These are phyloP conservation scores for Saccopteryx leptura DNA, from an alignment of 2,113 vertebrate species.

Conservation along the genomic window DNA sequence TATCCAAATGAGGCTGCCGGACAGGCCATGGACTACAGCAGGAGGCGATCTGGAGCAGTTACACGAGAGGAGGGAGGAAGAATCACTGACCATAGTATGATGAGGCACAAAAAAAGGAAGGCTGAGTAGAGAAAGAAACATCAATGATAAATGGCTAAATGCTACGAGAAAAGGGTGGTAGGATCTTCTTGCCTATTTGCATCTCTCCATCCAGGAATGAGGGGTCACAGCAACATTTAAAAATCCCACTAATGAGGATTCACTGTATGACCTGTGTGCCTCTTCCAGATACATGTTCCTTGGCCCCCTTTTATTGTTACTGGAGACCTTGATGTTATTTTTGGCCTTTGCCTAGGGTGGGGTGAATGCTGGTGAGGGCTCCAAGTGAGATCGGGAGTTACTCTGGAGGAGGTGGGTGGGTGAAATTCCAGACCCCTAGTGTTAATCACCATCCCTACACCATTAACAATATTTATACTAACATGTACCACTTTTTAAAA, in stretches of 20 bases:
- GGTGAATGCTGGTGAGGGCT: neutral
- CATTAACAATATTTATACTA: constrained; percentile 26
- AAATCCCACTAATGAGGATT: constrained; percentile 1
- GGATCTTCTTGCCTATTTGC: neutral
- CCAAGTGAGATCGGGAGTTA: neutral
- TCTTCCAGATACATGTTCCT: neutral
- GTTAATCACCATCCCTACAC: neutral
- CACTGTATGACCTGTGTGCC: neutral
- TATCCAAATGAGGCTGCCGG: neutral
- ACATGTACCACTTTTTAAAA: neutral
- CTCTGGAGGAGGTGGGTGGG: neutral
- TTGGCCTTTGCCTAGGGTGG: neutral
- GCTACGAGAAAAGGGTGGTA: neutral
- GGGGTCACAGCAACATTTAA: neutral
- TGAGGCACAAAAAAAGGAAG: neutral
- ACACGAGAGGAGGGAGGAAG: neutral
- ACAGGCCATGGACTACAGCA: neutral
- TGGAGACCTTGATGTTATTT: neutral
- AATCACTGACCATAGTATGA: neutral
- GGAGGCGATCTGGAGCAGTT: neutral
- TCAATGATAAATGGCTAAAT: neutral
- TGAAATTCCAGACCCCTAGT: constrained; percentile 31
- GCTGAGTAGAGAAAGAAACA: neutral
- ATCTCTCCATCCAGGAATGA: neutral
- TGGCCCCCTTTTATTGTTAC: constrained; percentile 4